Evolutionary conservation across 2,797 vertebrate species (phyloP).

Genomic region (Premnoplex brunnescens): DNA sequence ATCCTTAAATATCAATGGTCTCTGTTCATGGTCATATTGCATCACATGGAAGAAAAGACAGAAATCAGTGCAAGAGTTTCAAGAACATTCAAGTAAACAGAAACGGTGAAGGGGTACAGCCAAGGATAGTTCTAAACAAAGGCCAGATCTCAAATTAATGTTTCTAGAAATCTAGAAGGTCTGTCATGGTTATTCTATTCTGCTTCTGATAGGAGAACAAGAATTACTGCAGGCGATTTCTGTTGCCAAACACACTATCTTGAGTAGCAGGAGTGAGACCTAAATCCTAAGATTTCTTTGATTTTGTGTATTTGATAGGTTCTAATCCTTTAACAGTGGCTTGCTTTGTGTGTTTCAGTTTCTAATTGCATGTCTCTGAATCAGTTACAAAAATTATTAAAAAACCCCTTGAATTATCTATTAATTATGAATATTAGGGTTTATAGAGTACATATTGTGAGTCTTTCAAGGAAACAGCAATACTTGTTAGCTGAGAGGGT

Average conservation of each 20-base stretch:
- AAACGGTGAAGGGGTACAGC: neutral
- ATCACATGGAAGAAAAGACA: neutral
- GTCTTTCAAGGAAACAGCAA: neutral
- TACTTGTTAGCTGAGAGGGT: neutral
- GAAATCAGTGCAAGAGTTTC: neutral
- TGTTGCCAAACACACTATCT: neutral
- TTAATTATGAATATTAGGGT: neutral
- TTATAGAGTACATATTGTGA: neutral
- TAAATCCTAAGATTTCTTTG: neutral
- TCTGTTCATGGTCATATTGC: neutral
- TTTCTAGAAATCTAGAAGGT: neutral
- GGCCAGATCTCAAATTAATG: neutral
- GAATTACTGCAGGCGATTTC: neutral
- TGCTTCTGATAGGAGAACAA: neutral
- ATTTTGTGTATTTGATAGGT: neutral
- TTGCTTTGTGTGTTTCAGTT: neutral
- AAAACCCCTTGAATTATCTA: neutral
- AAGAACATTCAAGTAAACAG: neutral
- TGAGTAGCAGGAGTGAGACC: neutral
- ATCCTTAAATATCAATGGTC: neutral
- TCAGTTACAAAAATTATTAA: neutral
- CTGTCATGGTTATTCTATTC: conserved; percentile 1
- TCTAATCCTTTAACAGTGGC: neutral
- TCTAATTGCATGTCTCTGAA: neutral
- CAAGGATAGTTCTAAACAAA: neutral